phyloP scores from a whole-genome alignment of 2,113 vertebrate genomes.

The Aepyceros melampus region DNA sequence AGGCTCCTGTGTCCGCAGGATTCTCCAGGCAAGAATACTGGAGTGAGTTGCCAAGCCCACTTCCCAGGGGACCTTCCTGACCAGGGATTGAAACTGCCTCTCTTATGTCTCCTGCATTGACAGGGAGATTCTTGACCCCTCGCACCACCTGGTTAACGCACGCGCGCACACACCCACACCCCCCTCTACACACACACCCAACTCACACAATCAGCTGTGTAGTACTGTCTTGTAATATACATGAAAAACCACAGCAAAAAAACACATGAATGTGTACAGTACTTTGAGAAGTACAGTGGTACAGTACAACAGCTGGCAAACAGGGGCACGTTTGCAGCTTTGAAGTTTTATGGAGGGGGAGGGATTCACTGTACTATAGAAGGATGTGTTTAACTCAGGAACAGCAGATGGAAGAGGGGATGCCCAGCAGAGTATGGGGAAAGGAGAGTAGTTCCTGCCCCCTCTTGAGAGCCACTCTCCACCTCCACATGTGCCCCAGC shows the following conservation, averaged over 20 bases:
- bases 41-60: not conserved
- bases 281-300: not conserved
- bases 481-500: not conserved
- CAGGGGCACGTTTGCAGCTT: not conserved
- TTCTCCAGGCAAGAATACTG: not conserved
- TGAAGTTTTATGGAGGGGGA: not conserved
- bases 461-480: not conserved
- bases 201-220: not conserved
- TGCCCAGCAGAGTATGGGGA: not conserved
- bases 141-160: not conserved
- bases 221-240: not conserved
- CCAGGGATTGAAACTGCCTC: not conserved
- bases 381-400: not conserved
- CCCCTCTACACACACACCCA: rapidly evolving
- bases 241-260: not conserved
- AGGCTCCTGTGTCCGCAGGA: not conserved
- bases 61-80: not conserved
- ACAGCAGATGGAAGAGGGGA: not conserved
- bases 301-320: not conserved
- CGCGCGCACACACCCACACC: rapidly evolving
- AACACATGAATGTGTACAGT: not conserved
- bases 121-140: not conserved
- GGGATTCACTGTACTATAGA: not conserved
- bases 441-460: too few species aligned
- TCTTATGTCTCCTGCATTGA: not conserved